Base-by-base conservation (phyloP, 2,888 invertebrate species). In the Pseudeuparius sepicola region DNA sequence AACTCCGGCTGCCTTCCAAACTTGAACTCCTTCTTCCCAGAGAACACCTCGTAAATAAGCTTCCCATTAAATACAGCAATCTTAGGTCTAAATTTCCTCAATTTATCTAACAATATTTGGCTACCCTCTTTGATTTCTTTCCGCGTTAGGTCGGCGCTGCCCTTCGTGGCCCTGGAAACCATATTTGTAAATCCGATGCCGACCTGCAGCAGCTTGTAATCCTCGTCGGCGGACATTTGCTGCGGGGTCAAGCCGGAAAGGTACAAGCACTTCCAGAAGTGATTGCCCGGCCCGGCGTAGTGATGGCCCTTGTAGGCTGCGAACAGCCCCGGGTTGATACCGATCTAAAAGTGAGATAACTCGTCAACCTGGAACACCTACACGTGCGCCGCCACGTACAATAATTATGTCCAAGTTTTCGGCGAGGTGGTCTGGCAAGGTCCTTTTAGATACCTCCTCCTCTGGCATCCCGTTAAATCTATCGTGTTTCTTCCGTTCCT, bases 121-220 rank as follows among this genome's bases (percentile, higher is more conserved):
- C 87, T 88, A 61, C 88, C 89, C 70, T 90, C 89, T 66, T 89
- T 89, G 57, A 90, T 90, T 71, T 90, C 90, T 61, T 88, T 85
- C 49, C 89, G 73, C 38, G 89, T 89, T 42, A 96, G 73, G 70
- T 97, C 96, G 2, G 92, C 89, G 53, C 90, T 92, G 47, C 94
- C 94, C 66, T 92, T 89, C 2, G 94, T 93, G 34, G 96, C 90
- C 43, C 96, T 75, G 46, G 84, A 75, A 44, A 96, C 94, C 81
- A 97, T 94, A 66, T 97, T 97, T 50, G 96, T 97, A 66, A 97
- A 94, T 3, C 96, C 96, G 56, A 97, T 94, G 41, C 96, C 94
- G 60, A 84, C 84, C 63, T 90, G 86, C 34, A 93, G 64, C 39
- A 96, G 67, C 67, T 89, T 89, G 59, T 82, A 87, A 65, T 97